Percentiles rank a stretch among this genome's conserved stretches.
phyloP scores from a whole-genome alignment of 1,140 invertebrate species.

The Papilio polytes region DNA sequence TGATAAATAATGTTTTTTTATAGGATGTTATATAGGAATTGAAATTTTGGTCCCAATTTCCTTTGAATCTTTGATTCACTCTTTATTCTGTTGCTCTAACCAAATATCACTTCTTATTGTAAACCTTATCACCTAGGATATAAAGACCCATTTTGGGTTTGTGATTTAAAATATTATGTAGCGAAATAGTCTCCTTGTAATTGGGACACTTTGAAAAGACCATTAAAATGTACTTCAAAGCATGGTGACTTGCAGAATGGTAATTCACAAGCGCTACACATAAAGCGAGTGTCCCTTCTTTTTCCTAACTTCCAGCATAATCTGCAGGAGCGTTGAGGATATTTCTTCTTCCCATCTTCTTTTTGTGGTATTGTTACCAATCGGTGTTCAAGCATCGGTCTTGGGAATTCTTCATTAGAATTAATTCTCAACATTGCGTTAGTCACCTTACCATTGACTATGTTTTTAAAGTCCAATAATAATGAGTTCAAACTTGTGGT shows the following conservation, averaged over 20 bases:
- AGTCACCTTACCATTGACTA: slow-evolving; percentile 78
- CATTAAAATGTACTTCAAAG: slow-evolving; percentile 81
- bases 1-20: slow-evolving; percentile 34
- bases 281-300: slow-evolving; percentile 80
- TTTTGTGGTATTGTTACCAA: slow-evolving; percentile 82
- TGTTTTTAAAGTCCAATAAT: slow-evolving; percentile 79
- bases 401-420: slow-evolving; percentile 64
- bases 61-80: slow-evolving; percentile 75
- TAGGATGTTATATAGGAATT: slow-evolving; percentile 39
- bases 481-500: slow-evolving; percentile 74
- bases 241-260: slow-evolving; percentile 82
- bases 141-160: slow-evolving; percentile 52
- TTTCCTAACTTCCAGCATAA: slow-evolving; percentile 81
- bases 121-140: slow-evolving; percentile 48
- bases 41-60: slow-evolving; percentile 71
- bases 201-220: slow-evolving; percentile 76
- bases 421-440: slow-evolving; percentile 61
- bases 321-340: slow-evolving; percentile 80
- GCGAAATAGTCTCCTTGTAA: slow-evolving; percentile 79
- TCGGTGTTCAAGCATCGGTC: slow-evolving; percentile 67
- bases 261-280: slow-evolving; percentile 80
- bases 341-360: slow-evolving; percentile 83
- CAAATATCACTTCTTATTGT: slow-evolving; percentile 54
- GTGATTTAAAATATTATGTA: slow-evolving; percentile 56
- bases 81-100: slow-evolving; percentile 47